Conservation (phyloP, 2,113 vertebrate genomes). For the Heterocephalus glaber region DNA sequence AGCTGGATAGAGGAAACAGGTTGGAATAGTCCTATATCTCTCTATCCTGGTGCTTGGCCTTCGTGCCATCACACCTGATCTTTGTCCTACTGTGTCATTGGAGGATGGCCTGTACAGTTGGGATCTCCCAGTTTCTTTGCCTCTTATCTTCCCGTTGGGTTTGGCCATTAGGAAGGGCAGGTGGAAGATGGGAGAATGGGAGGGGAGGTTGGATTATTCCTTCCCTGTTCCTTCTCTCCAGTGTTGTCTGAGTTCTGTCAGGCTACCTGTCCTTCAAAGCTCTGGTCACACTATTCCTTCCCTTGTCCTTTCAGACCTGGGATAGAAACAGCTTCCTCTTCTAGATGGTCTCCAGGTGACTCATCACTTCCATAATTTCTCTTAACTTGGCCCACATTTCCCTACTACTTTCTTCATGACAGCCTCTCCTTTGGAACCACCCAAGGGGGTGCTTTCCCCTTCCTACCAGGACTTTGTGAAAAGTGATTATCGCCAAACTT, state of each 20-base stretch:
- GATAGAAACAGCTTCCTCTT: not conserved
- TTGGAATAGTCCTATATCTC: not conserved
- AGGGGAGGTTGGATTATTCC: not conserved
- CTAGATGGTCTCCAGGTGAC: not conserved
- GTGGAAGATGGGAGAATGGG: not conserved
- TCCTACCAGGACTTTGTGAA: not conserved
- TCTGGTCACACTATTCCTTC: not conserved
- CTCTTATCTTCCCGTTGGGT: not conserved
- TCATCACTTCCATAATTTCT: not conserved
- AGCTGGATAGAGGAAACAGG: not conserved
- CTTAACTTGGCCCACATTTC: not conserved
- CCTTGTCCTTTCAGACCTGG: not conserved
- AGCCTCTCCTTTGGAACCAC: not conserved
- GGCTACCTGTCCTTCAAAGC: not conserved
- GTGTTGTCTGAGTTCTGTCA: not conserved
- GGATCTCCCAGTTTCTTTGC: not conserved
- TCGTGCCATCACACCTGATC: not conserved
- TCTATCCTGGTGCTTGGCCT: not conserved
- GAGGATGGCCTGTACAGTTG: not conserved
- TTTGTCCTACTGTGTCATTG: not conserved
- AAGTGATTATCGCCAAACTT: not conserved
- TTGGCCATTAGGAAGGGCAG: not conserved
- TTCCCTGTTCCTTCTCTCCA: not conserved
- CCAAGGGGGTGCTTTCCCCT: not conserved
- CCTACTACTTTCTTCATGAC: not conserved